phyloP scores from a whole-genome alignment of 1,140 invertebrate species.

The Aradophagus sp. region DNA sequence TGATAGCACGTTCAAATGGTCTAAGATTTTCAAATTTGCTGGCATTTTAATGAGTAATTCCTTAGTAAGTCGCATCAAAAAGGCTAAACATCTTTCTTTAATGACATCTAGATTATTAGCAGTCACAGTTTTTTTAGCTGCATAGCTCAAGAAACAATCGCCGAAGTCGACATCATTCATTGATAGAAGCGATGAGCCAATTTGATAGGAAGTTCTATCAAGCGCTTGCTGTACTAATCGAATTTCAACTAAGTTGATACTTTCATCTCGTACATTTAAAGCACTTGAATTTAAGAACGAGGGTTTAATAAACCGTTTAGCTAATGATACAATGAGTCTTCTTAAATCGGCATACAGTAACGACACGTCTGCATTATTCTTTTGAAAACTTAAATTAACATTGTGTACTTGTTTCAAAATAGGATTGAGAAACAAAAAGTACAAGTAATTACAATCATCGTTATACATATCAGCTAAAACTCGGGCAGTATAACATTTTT shows the following conservation, averaged over 20 bases:
- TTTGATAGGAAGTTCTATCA: background rate
- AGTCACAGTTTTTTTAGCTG: conserved; percentile 3
- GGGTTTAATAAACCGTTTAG: conserved; percentile 13
- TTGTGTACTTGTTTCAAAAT: conserved; percentile 17
- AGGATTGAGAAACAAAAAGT: conserved; percentile 13
- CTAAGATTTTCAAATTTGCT: conserved; percentile 6
- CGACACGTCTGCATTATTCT: background rate
- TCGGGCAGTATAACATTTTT: conserved; percentile 13
- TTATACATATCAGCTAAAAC: conserved; percentile 4
- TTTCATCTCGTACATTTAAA: background rate
- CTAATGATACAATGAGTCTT: conserved; percentile 5
- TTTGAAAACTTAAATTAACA: conserved; percentile 8
- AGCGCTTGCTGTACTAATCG: conserved; percentile 2
- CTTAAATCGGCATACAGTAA: conserved; percentile 4
- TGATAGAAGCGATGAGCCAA: conserved; percentile 3
- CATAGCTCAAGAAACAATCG: conserved; percentile 1
- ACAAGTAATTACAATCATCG: conserved; percentile 10
- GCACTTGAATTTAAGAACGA: conserved; percentile 5
- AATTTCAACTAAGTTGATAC: background rate
- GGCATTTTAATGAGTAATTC: conserved; percentile 7
- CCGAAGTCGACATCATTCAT: conserved; percentile 9
- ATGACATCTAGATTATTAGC: background rate
- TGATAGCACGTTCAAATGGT: conserved; percentile 5
- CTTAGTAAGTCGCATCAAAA: conserved; percentile 6
- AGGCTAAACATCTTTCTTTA: conserved; percentile 8